These are phyloP conservation scores for Anabacerthia variegaticeps DNA, from an alignment of 2,797 vertebrate genomes.

Conservation along the genomic window DNA sequence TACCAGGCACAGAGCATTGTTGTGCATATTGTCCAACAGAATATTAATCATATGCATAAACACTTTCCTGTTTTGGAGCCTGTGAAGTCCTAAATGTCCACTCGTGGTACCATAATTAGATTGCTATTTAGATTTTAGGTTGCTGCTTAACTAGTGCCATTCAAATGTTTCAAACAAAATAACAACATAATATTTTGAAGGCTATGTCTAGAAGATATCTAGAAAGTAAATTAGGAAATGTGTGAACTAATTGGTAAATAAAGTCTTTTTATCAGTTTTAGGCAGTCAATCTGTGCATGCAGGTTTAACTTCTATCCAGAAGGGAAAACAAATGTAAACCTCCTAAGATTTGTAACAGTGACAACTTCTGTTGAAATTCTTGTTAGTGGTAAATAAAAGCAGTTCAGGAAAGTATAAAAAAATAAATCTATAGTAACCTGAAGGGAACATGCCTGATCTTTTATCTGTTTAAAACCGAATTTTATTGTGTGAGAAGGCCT, in stretches of 20 bases:
- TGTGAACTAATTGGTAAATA: not conserved
- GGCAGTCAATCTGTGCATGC: not conserved
- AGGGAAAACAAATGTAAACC: not conserved
- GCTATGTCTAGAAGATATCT: not conserved
- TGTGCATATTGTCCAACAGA: not conserved
- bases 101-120: not conserved
- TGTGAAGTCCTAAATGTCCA: not conserved
- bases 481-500: slow-evolving; percentile 5
- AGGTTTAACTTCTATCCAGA: not conserved
- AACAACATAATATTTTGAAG: not conserved
- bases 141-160: not conserved
- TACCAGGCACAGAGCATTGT: not conserved
- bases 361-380: not conserved
- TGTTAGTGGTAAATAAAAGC: not conserved
- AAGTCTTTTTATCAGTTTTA: not conserved
- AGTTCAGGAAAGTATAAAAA: not conserved
- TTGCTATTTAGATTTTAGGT: not conserved
- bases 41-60: not conserved
- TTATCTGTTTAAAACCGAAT: not conserved
- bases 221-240: not conserved
- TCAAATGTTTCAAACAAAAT: not conserved
- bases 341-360: not conserved
- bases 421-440: not conserved
- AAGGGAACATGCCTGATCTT: not conserved
- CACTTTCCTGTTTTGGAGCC: not conserved